Percentiles rank a stretch among this genome's conserved stretches.
Conservation (phyloP, 2,113 vertebrate genomes). For the Chloropsis hardwickii region DNA sequence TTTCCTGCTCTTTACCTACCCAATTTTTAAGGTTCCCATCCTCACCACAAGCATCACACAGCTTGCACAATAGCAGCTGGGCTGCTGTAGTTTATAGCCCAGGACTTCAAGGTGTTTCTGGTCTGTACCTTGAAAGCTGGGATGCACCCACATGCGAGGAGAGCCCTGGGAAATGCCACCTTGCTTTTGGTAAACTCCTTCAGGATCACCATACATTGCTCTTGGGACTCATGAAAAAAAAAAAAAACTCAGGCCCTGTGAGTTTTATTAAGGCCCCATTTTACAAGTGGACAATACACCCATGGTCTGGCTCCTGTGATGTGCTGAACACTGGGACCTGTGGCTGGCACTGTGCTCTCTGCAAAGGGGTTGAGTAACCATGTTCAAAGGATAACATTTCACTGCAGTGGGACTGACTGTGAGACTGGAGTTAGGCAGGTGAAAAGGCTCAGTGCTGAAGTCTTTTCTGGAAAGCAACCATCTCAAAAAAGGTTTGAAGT, state of each 20-base stretch:
- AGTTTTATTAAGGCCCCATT: not conserved
- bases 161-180: not conserved
- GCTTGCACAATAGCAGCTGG: not conserved
- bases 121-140: not conserved
- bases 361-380: not conserved
- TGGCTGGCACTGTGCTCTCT: not conserved
- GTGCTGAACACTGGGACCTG: not conserved
- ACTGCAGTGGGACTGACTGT: not conserved
- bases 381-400: not conserved
- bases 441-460: not conserved
- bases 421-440: not conserved
- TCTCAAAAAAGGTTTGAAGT: not conserved
- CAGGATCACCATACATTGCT: not conserved
- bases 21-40: conserved; percentile 34
- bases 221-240: not conserved
- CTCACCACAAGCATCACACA: conserved; percentile 28
- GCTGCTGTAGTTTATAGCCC: not conserved
- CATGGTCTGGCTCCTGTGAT: not conserved
- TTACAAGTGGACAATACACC: not conserved
- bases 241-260: too few relatives aligned
- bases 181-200: not conserved
- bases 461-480: not conserved
- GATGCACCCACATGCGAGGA: not conserved
- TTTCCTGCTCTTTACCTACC: conserved; percentile 54
- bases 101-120: not conserved